A percentile compares a stretch with the other conserved stretches of the same genome.
These are phyloP conservation scores for Zygothrica quintamaculata DNA, from an alignment of 2,888 invertebrate species.

Conservation along the genomic window DNA sequence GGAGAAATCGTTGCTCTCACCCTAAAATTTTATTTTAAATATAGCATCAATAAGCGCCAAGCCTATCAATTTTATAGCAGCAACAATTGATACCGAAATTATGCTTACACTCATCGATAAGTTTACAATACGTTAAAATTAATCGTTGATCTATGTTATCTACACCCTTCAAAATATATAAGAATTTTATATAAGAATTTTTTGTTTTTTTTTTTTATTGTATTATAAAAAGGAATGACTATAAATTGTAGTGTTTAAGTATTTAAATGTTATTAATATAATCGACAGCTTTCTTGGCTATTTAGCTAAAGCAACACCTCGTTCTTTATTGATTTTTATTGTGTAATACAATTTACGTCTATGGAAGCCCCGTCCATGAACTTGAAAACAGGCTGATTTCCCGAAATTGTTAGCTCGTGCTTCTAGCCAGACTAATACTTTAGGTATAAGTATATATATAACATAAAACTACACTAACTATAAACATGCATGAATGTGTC, in stretches of 20 bases:
- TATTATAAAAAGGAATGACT: background rate
- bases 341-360: slow-evolving; percentile 42
- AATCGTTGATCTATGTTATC: background rate
- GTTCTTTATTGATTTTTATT: slow-evolving; percentile 62
- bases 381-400: slow-evolving; percentile 47
- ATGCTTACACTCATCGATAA: too few relatives aligned
- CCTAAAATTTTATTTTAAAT: too few relatives aligned
- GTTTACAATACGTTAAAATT: too few relatives aligned
- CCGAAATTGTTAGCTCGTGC: slow-evolving; percentile 15
- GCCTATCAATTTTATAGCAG: too few relatives aligned
- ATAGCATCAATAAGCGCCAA: too few relatives aligned
- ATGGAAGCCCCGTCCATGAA: slow-evolving; percentile 66
- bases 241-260: background rate
- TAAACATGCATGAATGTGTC: background rate
- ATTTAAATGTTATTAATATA: too few relatives aligned
- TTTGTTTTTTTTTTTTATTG: too few relatives aligned
- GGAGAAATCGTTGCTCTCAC: too few relatives aligned
- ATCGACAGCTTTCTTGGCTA: slow-evolving; percentile 5
- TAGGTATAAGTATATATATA: background rate
- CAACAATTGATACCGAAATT: too few relatives aligned
- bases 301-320: slow-evolving; percentile 48
- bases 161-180: too few relatives aligned
- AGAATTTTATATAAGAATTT: too few relatives aligned
- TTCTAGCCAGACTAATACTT: background rate
- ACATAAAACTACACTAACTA: too few relatives aligned